Evolutionary conservation across 2,888 invertebrate species (phyloP), one percentile per base, ranked within the genome.

Genomic region (Stegophylla sp.): DNA sequence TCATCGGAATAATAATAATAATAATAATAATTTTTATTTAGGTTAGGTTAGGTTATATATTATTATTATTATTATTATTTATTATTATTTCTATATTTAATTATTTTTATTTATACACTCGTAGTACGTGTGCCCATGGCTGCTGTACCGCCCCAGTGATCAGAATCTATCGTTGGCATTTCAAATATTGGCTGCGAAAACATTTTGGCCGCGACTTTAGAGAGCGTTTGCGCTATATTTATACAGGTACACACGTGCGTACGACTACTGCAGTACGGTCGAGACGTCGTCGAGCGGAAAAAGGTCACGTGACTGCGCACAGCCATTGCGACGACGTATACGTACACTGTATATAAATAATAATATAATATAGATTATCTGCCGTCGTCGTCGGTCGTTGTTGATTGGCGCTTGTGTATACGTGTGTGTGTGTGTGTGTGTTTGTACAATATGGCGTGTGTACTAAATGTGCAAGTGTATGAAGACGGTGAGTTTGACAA

Each of bases 141-240:
- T n/a, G n/a, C n/a, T n/a, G 13, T 15, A 28, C 7, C 43, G 73
- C 2, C n/a, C n/a, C 0, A 17, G 61, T 53, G 53, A 75, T 75
- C 41, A 75, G 64, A 66, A 75, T 75, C 75, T 43, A 63, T 66
- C 67, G 66, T 63, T 79, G 79, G 61, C 67, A 79, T 79, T 79
- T 61, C 51, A 61, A 79, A 71, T n/a, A n/a, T 79, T 79, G 79
- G 79, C 79, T 79, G 59, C 79, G 48, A 69, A 63, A 79, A 69
- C 51, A 61, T 71, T 75, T 79, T 79, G 79, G 61, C 77, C 69
- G 61, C 45, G 59, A 79, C 71, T 48, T 75, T n/a, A n/a, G 41
- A 53, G 48, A 34, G n/a, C 74, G 74, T 74, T 63, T 74, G 75
- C n/a, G n/a, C 64, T 66, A 64, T 67, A 26, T 51, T 75, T 75